A percentile compares a stretch with the other conserved stretches of the same genome.
phyloP scores from a whole-genome alignment of 2,888 invertebrate genomes.

The Meiosimyza platycephala region DNA sequence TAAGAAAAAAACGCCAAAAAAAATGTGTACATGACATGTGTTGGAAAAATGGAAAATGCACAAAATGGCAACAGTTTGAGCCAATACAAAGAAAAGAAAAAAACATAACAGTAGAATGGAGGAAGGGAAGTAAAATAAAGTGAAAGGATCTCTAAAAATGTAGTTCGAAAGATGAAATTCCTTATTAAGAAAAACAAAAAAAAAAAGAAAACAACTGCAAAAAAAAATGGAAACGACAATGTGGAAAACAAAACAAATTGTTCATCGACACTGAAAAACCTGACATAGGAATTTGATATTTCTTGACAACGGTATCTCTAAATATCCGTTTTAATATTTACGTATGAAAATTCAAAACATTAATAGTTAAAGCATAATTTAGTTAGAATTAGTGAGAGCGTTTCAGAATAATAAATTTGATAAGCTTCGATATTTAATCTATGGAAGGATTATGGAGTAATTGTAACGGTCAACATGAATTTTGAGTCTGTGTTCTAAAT shows the following conservation, averaged over 20 bases:
- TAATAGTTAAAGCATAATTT: too few species aligned
- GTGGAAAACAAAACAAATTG: background rate
- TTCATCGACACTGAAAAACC: background rate
- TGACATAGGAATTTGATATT: background rate
- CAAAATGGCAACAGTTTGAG: background rate
- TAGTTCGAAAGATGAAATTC: background rate
- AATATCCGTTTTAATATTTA: background rate
- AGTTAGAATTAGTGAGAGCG: too few species aligned
- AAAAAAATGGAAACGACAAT: background rate
- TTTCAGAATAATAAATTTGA: too few species aligned
- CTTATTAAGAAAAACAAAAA: background rate
- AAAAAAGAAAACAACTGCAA: background rate
- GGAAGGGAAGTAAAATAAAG: background rate
- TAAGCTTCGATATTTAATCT: too few species aligned
- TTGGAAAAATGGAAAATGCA: constrained; percentile 1
- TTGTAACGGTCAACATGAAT: too few species aligned
- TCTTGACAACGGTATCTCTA: background rate
- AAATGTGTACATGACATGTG: background rate
- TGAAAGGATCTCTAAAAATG: too few species aligned
- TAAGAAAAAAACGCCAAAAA: too few species aligned
- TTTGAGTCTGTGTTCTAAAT: too few species aligned
- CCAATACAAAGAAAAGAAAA: background rate
- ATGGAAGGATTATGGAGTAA: too few species aligned
- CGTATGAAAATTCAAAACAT: too few species aligned
- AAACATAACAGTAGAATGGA: background rate